phyloP scores from a whole-genome alignment of 2,888 invertebrate genomes.

The Cheilosia vernalis region DNA sequence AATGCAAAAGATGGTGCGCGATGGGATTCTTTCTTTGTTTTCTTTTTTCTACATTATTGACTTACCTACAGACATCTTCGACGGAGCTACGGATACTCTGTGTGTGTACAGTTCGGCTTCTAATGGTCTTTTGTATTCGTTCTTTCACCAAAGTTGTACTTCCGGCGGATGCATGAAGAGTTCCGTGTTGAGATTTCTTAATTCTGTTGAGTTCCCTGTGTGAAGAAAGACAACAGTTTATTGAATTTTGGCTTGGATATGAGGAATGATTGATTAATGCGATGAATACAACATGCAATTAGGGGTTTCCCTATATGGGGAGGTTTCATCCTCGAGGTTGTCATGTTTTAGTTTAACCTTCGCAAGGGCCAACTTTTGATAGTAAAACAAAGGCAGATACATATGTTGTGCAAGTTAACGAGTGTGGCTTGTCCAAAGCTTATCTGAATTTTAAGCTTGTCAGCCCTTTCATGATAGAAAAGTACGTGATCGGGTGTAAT shows the following conservation, averaged over 20 bases:
- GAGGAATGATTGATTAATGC: constrained; percentile 48
- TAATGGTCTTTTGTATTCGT: constrained; percentile 73
- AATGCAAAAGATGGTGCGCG: constrained; percentile 38
- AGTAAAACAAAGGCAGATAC: not conserved
- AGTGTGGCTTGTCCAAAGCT: constrained; percentile 16
- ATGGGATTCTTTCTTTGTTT: constrained; percentile 13
- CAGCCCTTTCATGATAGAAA: not conserved
- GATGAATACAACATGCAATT: constrained; percentile 27
- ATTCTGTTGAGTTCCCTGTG: constrained; percentile 66
- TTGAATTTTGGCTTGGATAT: constrained; percentile 29
- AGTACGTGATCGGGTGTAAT: not conserved
- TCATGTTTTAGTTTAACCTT: constrained; percentile 13
- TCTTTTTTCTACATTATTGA: constrained; percentile 23
- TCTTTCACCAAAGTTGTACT: constrained; percentile 74
- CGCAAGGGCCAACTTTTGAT: not conserved
- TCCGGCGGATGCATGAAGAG: constrained; percentile 76
- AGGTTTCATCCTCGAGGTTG: constrained; percentile 3
- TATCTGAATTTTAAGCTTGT: not conserved
- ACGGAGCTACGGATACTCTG: constrained; percentile 23
- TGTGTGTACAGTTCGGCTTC: constrained; percentile 63
- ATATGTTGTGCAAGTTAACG: constrained; percentile 17
- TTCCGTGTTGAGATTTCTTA: constrained; percentile 77
- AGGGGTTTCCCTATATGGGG: constrained; percentile 36
- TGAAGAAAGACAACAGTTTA: constrained; percentile 24
- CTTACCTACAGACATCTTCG: constrained; percentile 76